These are phyloP conservation scores for Drosophila formosana DNA, from an alignment of 2,888 invertebrate genomes.

Conservation along the genomic window DNA sequence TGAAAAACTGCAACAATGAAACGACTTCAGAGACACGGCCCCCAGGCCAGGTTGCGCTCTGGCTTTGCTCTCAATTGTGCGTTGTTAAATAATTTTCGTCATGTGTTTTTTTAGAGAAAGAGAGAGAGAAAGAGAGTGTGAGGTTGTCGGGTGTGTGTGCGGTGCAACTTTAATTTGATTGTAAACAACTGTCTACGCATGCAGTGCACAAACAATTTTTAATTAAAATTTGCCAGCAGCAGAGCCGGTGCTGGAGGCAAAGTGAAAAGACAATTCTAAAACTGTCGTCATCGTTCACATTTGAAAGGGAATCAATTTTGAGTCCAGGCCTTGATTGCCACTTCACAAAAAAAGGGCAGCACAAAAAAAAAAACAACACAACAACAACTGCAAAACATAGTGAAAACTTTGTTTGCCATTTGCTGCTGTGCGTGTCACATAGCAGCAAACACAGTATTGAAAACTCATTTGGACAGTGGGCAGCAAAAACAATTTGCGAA, in stretches of 20 bases:
- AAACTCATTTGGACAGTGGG: slow-evolving; percentile 64
- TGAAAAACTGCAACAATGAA: slow-evolving; percentile 70
- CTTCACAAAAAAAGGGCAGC: slow-evolving; percentile 25
- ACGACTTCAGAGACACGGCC: slow-evolving; percentile 43
- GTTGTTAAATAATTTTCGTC: slow-evolving; percentile 44
- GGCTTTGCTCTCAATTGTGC: slow-evolving; percentile 20
- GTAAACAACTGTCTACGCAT: slow-evolving; percentile 46
- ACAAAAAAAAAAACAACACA: slow-evolving; percentile 15
- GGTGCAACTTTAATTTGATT: slow-evolving; percentile 60
- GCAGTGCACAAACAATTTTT: slow-evolving; percentile 23
- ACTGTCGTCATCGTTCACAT: slow-evolving; percentile 55
- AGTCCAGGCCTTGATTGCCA: slow-evolving; percentile 68
- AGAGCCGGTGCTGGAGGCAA: not conserved
- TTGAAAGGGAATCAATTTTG: slow-evolving; percentile 55
- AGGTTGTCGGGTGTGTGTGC: slow-evolving; percentile 1
- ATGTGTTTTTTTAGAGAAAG: slow-evolving; percentile 3
- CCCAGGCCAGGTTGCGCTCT: slow-evolving; percentile 15
- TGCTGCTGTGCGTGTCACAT: slow-evolving; percentile 60
- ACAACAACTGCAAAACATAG: slow-evolving; percentile 13
- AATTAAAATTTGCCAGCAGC: slow-evolving; percentile 21
- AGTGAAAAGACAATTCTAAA: slow-evolving; percentile 36
- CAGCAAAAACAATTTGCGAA: slow-evolving; percentile 46
- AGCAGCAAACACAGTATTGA: slow-evolving; percentile 53
- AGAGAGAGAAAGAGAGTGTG: too few species aligned
- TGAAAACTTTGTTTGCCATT: slow-evolving; percentile 60